Base-by-base conservation (phyloP, 2,797 vertebrate species). In the Cephalopachus bancanus region DNA sequence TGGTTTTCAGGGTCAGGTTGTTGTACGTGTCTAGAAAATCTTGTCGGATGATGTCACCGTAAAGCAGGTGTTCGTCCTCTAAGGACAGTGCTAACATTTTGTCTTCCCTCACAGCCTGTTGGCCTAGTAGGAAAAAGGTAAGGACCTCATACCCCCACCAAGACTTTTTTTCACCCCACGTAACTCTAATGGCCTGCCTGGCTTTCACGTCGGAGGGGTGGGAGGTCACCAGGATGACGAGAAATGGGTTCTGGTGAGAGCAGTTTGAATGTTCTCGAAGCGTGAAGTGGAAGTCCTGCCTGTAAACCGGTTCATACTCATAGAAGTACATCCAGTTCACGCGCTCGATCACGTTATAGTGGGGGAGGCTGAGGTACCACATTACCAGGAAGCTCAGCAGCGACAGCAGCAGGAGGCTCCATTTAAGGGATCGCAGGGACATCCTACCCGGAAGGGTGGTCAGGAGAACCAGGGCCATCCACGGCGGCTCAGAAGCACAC, bases 1-100 rank as follows among this genome's bases (percentile, higher is more conserved):
- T 98, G 0, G 98, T 98, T 97, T 99, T 99, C 74, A 99, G 95
- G 92, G 98, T 99, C 94, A 98, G 98, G 83, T 98, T 98, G 86
- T 98, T n/a, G 0, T 98, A 98, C 0, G 98, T 98, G 83, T 98
- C 98, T 93, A 89, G 0, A 33, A 99, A 98, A 10, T 98, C 98
- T 49, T 98, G 98, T 12, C 94, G 93, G 92, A 99, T 97, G 59
- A 98, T 97, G 95, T 99, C 98, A 0, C 98, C 98, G 0, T 98
- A 98, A 37, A 98, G 98, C 55, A 96, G 0, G 79, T 98, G 98
- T 65, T 98, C 98, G 0, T 98, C 98, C 79, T 98, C 97, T 53
- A 98, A 93, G 2, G 98, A 97, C 93, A 98, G 89, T 0, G 80
- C 30, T 0, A 86, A n/a, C 2, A 19, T 3, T 2, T 12, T 7